These are phyloP conservation scores for Catocala fraxini DNA, from an alignment of 2,888 invertebrate genomes.

Conservation along the genomic window DNA sequence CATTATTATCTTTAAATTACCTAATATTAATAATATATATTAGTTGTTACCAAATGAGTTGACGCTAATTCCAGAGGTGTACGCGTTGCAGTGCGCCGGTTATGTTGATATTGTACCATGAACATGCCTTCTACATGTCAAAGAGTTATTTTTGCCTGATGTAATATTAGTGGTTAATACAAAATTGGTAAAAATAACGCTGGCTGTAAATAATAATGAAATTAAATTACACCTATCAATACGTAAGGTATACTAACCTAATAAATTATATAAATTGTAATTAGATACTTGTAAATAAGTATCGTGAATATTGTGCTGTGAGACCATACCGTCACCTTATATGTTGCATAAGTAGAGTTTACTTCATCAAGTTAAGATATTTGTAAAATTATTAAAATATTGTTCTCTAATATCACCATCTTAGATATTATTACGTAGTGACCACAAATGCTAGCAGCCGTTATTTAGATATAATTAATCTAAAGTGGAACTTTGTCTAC, in stretches of 20 bases:
- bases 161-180: constrained; percentile 53
- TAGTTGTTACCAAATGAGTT: constrained; percentile 49
- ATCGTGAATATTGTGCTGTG: constrained; percentile 68
- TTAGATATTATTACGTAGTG: constrained; percentile 44
- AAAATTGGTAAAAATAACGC: constrained; percentile 53
- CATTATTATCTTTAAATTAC: constrained; percentile 66
- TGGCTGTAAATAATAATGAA: constrained; percentile 65
- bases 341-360: constrained; percentile 57
- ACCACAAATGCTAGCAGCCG: constrained; percentile 49
- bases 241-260: constrained; percentile 60
- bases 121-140: constrained; percentile 79
- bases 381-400: constrained; percentile 46
- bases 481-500: constrained; percentile 36
- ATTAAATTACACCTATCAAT: constrained; percentile 62
- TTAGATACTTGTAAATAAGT: constrained; percentile 45
- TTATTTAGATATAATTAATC: constrained; percentile 36
- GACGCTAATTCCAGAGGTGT: constrained; percentile 54
- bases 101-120: constrained; percentile 67
- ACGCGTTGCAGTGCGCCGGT: constrained; percentile 36
- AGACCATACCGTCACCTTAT: constrained; percentile 65
- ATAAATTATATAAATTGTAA: constrained; percentile 48
- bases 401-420: constrained; percentile 49
- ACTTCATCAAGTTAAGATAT: constrained; percentile 48
- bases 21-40: constrained; percentile 53
- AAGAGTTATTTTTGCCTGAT: constrained; percentile 68